A percentile compares a stretch with the other conserved stretches of the same genome.
phyloP scores from a whole-genome alignment of 2,113 vertebrate species.

The Protobothrops flavoviridis region DNA sequence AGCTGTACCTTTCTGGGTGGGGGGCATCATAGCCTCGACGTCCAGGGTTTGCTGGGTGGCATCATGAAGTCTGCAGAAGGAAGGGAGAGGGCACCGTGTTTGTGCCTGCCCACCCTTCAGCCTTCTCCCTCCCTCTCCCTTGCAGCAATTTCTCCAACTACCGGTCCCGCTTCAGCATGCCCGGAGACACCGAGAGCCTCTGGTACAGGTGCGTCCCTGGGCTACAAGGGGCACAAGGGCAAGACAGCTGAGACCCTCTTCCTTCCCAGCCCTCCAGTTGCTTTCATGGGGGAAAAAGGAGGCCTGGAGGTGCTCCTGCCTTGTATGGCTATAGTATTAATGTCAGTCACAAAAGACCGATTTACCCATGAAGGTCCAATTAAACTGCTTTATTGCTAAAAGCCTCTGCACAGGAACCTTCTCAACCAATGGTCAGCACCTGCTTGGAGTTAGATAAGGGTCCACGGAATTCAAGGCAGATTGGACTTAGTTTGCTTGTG shows the following conservation, averaged over 20 bases:
- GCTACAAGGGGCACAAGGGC: not conserved
- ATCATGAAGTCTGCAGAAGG: not conserved
- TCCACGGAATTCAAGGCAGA: not conserved
- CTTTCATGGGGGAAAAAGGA: not conserved
- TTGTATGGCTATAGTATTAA: not conserved
- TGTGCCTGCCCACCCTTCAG: not conserved
- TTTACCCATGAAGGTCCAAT: not conserved
- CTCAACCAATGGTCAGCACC: not conserved
- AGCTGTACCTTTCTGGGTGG: not conserved
- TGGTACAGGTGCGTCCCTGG: conserved; percentile 84
- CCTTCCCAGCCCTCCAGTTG: not conserved
- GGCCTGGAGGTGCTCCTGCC: not conserved
- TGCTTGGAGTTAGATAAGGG: not conserved
- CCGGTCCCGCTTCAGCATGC: conserved; percentile 86
- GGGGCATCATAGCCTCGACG: too few relatives aligned
- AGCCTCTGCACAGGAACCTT: not conserved
- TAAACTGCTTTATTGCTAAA: not conserved
- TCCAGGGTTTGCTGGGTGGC: not conserved
- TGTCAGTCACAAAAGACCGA: not conserved
- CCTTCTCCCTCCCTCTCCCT: not conserved
- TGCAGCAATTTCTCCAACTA: conserved; percentile 91
- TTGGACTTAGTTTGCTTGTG: not conserved
- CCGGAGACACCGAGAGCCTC: conserved; percentile 75
- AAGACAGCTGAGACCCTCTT: not conserved
- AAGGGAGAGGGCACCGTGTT: not conserved